Conservation (phyloP, 1,140 invertebrate species). For the Danaus plexippus region DNA sequence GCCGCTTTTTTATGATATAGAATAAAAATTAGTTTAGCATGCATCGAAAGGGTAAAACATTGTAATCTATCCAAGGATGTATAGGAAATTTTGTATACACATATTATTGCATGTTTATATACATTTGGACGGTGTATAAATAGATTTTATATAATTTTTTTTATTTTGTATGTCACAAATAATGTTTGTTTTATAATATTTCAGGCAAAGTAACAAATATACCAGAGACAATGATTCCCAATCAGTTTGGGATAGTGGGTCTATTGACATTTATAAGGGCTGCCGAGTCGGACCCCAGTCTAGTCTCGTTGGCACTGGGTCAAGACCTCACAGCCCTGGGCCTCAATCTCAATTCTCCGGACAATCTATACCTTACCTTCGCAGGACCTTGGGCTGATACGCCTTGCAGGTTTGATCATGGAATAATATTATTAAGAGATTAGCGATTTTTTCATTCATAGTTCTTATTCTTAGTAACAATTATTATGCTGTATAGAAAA, state of each 20-base stretch:
- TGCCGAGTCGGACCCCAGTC: conserved; percentile 95
- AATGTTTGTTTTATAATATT: conserved; percentile 21
- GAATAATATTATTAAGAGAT: too few relatives aligned
- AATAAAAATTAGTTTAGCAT: too few relatives aligned
- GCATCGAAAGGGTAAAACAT: too few relatives aligned
- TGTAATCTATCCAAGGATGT: too few relatives aligned
- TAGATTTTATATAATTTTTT: too few relatives aligned
- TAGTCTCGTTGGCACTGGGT: conserved; percentile 95
- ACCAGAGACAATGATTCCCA: conserved; percentile 97
- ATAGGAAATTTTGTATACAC: too few relatives aligned
- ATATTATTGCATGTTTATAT: too few relatives aligned
- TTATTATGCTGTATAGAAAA: too few relatives aligned
- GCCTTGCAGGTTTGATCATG: conserved; percentile 80
- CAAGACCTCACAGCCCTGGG: conserved; percentile 97
- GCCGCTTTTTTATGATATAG: too few relatives aligned
- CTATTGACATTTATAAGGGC: conserved; percentile 97
- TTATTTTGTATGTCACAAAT: conserved; percentile 3
- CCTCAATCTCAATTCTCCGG: conserved; percentile 97
- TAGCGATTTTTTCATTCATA: too few relatives aligned
- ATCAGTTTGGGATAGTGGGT: conserved; percentile 99
- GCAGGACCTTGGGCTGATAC: conserved; percentile 98
- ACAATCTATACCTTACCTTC: conserved; percentile 97
- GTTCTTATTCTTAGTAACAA: too few relatives aligned
- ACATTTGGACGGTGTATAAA: too few relatives aligned
- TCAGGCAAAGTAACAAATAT: conserved; percentile 96